Conservation (phyloP, 2,888 invertebrate species). For the Drosophila colorata region DNA sequence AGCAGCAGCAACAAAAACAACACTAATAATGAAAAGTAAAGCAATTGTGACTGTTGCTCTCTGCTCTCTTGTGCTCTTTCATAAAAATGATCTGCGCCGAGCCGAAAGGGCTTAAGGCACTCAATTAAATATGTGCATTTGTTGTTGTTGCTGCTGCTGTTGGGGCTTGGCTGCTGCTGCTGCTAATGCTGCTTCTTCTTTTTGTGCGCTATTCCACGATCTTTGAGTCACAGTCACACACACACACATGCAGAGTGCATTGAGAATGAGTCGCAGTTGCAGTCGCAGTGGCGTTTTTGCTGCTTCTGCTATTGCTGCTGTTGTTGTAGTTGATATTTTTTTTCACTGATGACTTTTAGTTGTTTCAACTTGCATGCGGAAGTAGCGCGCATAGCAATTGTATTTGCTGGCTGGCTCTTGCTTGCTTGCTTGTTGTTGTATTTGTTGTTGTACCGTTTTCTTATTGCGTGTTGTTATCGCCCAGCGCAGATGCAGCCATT, state of each 20-base stretch:
- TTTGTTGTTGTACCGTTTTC: slow-evolving; percentile 38
- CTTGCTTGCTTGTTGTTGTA: slow-evolving; percentile 38
- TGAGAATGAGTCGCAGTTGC: slow-evolving; percentile 52
- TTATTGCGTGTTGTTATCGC: slow-evolving; percentile 69
- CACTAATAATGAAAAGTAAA: slow-evolving; percentile 41
- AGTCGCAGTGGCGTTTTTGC: slow-evolving; percentile 28
- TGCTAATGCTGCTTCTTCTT: slow-evolving; percentile 13
- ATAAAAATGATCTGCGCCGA: slow-evolving; percentile 33
- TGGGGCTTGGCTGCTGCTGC: slow-evolving; percentile 35
- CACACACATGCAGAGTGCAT: slow-evolving; percentile 48
- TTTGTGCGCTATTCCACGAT: slow-evolving; percentile 23
- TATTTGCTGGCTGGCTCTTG: slow-evolving; percentile 46
- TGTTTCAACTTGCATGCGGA: slow-evolving; percentile 76
- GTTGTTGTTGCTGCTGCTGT: slow-evolving; percentile 18
- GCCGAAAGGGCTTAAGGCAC: slow-evolving; percentile 26
- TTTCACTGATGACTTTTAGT: slow-evolving; percentile 63
- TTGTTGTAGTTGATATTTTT: slow-evolving; percentile 13
- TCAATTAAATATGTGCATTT: slow-evolving; percentile 15
- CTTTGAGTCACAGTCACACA: slow-evolving; percentile 51
- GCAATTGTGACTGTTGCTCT: slow-evolving; percentile 21
- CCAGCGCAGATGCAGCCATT: slow-evolving; percentile 61
- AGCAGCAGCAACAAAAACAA: slow-evolving; percentile 29
- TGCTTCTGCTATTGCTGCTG: slow-evolving; percentile 24
- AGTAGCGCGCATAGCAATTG: slow-evolving; percentile 58
- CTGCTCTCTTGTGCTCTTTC: slow-evolving; percentile 28